These are phyloP conservation scores for Zaprionus nigranus DNA, from an alignment of 1,140 invertebrate genomes.

Conservation along the genomic window DNA sequence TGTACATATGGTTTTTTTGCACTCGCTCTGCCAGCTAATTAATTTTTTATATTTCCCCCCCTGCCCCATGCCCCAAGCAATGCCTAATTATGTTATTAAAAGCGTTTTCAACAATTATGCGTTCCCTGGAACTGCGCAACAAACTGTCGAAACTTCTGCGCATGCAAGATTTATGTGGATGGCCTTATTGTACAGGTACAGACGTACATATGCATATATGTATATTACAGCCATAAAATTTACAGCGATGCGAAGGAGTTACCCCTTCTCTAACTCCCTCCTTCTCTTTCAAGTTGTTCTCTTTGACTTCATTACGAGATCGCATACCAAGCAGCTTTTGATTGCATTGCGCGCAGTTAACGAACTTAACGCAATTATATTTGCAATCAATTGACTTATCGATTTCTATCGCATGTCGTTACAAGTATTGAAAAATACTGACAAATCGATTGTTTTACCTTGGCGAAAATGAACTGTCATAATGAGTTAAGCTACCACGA, in stretches of 20 bases:
- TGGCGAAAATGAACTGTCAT: background rate
- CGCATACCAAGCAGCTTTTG: background rate
- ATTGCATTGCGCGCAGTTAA: background rate
- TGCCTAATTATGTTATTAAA: conserved; percentile 76
- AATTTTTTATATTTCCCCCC: conserved; percentile 32
- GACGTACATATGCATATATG: background rate
- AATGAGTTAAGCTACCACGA: background rate
- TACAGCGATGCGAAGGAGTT: background rate
- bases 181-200: background rate
- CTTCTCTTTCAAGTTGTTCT: background rate
- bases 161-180: conserved; percentile 11
- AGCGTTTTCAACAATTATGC: conserved; percentile 46
- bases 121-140: conserved; percentile 15
- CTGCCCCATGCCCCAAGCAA: conserved; percentile 26
- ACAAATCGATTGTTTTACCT: conserved; percentile 2
- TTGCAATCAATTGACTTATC: background rate
- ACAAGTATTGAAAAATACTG: background rate
- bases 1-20: conserved; percentile 9
- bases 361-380: background rate
- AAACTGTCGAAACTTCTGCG: conserved; percentile 35
- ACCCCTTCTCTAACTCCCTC: background rate
- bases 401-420: background rate
- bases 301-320: background rate
- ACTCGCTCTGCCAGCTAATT: conserved; percentile 35
- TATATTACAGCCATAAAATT: conserved; percentile 1